Base-by-base conservation (phyloP, 2,888 invertebrate genomes). In the Lysandra coridon region DNA sequence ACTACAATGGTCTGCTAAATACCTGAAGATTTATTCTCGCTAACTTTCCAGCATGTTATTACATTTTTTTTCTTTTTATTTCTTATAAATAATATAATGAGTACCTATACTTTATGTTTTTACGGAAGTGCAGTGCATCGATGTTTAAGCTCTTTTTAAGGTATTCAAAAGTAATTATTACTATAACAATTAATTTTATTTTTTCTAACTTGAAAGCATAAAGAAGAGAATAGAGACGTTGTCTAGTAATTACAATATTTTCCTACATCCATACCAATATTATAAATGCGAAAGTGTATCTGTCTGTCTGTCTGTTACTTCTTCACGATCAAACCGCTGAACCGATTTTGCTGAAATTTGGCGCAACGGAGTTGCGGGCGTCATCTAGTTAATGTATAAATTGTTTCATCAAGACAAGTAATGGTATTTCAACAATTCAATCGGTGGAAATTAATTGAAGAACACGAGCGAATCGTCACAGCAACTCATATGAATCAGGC, bases 371-470 rank as follows among this genome's bases (percentile, higher is more conserved):
- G 23, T 23, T 23, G 23, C 23, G 23, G 23, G 23, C 23, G 23
- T 23, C 23, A 23, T 23, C 23, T 23, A 23, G 23, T 23, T 23
- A 23, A 30, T 79, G 23, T 60, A 40, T 64, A 74, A 79, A 73
- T 40, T 60, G 60, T 44, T 79, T 44, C 75, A 23, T 62, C 79
- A 79, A 74, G 14, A 14, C 69, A 69, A 69, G 73, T 57, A 37
- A 79, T 23, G 40, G 40, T 75, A 74, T 53, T 74, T 37, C 81
- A 81, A 84, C 83, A 81, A 81, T 83, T 86, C 85, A 86, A 86
- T 87, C 85, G 85, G 84, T 85, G 84, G 86, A 87, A 83, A 85
- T 83, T 87, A 88, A 87, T 88, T 86, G 86, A 83, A 84, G 84
- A 86, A 85, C 84, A 85, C 83, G 84, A 84, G 82, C 85, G 84